Base-by-base conservation (phyloP, 2,113 vertebrate genomes). In the Hippocampus zosterae region DNA sequence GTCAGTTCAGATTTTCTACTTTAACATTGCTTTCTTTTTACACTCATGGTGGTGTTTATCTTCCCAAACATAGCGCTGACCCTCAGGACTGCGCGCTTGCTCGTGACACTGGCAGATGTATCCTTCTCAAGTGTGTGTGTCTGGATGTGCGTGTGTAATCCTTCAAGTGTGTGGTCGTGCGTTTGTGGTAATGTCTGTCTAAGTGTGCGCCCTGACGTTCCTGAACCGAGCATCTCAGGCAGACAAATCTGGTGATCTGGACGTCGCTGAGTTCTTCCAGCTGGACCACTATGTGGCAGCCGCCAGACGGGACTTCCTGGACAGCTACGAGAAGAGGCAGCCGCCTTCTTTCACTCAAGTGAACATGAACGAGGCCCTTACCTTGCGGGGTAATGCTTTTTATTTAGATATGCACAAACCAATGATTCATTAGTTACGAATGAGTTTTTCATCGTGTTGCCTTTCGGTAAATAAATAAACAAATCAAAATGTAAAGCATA, bases 21-120 rank as follows among this genome's bases (percentile, higher is more conserved):
- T 10, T 13, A 40, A 1, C n/a, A 0, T 16, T 2, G 67, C 5
- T 59, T 2, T 50, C 15, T 70, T 37, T 27, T 40, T 11, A 55
- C 8, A 27, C 56, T 61, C 37, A 69, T 63, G 0, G 15, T 65
- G 2, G 1, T 7, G 2, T 73, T 53, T 62, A 9, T 75, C 8
- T 18, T 18, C 55, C 25, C 0, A 11, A 2, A 52, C 77, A 0
- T 18, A 91, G 90, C 80, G 7, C 76, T 90, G 55, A 88, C 74
- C 69, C 78, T 90, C 1, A 79, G 44, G 71, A 90, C 88, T 1
- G 84, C 79, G 18, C 79, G 57, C 3, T 72, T 84, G 2, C 77
- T 91, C 69, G 16, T 89, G 71, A 79, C 64, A 3, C 70, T 87
- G 18, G 75, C 75, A 69, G 90, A 90, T 53, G 89, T 91, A 91